Evolutionary conservation across 2,797 vertebrate genomes (phyloP).

Genomic region (Carcharodon carcharias): DNA sequence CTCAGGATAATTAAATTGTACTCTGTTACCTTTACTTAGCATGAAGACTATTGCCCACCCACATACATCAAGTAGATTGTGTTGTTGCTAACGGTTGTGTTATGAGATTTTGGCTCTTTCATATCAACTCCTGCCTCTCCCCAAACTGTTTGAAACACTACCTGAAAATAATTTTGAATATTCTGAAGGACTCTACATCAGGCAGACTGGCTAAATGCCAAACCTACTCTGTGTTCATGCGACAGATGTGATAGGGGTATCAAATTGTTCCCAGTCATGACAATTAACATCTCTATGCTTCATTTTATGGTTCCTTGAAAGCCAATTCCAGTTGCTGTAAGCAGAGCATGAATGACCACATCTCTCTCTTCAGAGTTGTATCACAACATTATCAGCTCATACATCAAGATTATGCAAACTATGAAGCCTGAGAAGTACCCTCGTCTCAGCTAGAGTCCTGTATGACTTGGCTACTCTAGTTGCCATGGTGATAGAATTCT

Average conservation of each 20-base stretch:
- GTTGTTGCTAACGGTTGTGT: slow-evolving; percentile 51
- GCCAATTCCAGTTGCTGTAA: slow-evolving; percentile 29
- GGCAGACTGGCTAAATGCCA: slow-evolving; percentile 47
- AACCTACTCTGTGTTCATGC: slow-evolving; percentile 34
- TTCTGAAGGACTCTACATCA: slow-evolving; percentile 44
- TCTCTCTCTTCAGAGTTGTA: slow-evolving; percentile 24
- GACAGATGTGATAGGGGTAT: slow-evolving; percentile 27
- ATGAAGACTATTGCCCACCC: slow-evolving; percentile 59
- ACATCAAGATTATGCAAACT: slow-evolving; percentile 21
- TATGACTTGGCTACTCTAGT: slow-evolving; percentile 59
- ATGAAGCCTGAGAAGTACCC: slow-evolving; percentile 29
- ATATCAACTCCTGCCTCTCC: slow-evolving; percentile 43
- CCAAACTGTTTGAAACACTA: slow-evolving; percentile 48
- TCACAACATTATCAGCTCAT: slow-evolving; percentile 10
- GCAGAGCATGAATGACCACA: slow-evolving; percentile 31
- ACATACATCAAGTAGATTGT: slow-evolving; percentile 53
- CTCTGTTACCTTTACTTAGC: slow-evolving; percentile 64
- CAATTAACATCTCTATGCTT: slow-evolving; percentile 27
- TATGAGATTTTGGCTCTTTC: slow-evolving; percentile 45
- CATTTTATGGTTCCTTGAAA: slow-evolving; percentile 28
- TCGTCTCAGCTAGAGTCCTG: slow-evolving; percentile 49
- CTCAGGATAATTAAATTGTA: slow-evolving; percentile 76
- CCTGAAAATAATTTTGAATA: slow-evolving; percentile 47
- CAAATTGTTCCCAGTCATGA: slow-evolving; percentile 29
- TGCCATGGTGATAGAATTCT: slow-evolving; percentile 60